phyloP scores from a whole-genome alignment of 2,888 invertebrate genomes.

The Lepidocyrtinus sp. region DNA sequence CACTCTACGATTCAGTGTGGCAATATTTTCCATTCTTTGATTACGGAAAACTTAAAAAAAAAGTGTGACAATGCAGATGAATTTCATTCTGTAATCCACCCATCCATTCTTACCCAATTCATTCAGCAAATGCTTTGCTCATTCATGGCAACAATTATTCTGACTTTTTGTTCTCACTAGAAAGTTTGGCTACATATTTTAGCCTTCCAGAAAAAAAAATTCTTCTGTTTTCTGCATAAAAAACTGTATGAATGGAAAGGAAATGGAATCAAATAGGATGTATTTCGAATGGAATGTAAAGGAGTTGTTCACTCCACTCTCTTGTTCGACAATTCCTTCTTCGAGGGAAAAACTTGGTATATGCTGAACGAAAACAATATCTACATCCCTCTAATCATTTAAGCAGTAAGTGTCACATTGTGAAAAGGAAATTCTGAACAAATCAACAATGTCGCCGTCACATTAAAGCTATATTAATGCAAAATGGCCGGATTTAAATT shows the following conservation, averaged over 20 bases:
- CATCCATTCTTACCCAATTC: constrained; percentile 8
- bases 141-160: constrained; percentile 23
- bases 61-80: constrained; percentile 30
- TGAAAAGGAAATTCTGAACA: too few relatives aligned
- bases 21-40: constrained; percentile 26
- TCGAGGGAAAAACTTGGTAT: too few relatives aligned
- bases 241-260: not conserved
- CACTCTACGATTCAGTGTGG: not conserved
- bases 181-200: not conserved
- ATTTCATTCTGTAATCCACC: constrained; percentile 20
- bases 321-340: too few relatives aligned
- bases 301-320: not conserved
- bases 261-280: not conserved
- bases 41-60: constrained; percentile 24
- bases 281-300: not conserved
- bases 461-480: too few relatives aligned
- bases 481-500: too few relatives aligned
- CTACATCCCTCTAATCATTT: too few relatives aligned
- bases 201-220: not conserved
- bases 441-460: too few relatives aligned
- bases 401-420: too few relatives aligned
- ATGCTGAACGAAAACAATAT: too few relatives aligned
- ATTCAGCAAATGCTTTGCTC: constrained; percentile 35
- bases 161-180: not conserved
- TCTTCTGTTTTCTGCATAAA: not conserved